Evolutionary conservation across 2,113 vertebrate genomes (phyloP), one percentile per base, ranked within the genome.

Genomic region (Myocastor coypus): DNA sequence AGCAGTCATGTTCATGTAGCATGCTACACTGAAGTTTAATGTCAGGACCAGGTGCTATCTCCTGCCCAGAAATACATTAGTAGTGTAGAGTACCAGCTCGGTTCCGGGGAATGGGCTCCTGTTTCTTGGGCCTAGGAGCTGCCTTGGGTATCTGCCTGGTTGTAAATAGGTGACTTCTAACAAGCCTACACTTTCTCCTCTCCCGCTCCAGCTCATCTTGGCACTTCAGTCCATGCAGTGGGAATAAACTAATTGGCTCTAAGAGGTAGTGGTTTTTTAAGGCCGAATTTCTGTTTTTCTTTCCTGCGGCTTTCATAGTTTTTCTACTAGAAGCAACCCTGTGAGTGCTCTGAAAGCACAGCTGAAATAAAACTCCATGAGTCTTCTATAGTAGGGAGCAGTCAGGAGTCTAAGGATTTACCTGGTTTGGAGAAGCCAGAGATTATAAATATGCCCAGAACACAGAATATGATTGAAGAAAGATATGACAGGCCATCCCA

Each of bases 241-340:
- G 66, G 13, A 94, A 92, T 86, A 81, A 42, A 55, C 69, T 83
- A 63, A 81, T 52, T 61, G 6, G 34, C 71, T 93, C 2, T 90
- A 81, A 32, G 69, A 88, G 30, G 37, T 88, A 69, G 83, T 81
- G 30, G 83, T 93, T 87, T 96, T 86, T 71, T 42, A 71, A 96
- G 55, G 50, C 84, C 93, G 19, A 9, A n/a, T 71, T 78, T 73
- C 71, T 83, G 26, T 59, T 83, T 85, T 59, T 68, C 77, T 89
- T 92, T 83, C 12, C 37, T 1, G 1, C 84, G 77, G 42, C 59
- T 87, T 92, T 75, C 50, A 40, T 59, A 64, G 34, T 89, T 83
- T 61, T 75, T 28, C 37, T 83, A 83, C 57, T 55, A 26, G 83
- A 94, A 91, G 52, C 59, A 71, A 30, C 26, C 55, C 19, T 10